Percentiles rank a stretch among this genome's conserved stretches.
Conservation (phyloP, 2,113 vertebrate genomes). For the Malurus melanocephalus region DNA sequence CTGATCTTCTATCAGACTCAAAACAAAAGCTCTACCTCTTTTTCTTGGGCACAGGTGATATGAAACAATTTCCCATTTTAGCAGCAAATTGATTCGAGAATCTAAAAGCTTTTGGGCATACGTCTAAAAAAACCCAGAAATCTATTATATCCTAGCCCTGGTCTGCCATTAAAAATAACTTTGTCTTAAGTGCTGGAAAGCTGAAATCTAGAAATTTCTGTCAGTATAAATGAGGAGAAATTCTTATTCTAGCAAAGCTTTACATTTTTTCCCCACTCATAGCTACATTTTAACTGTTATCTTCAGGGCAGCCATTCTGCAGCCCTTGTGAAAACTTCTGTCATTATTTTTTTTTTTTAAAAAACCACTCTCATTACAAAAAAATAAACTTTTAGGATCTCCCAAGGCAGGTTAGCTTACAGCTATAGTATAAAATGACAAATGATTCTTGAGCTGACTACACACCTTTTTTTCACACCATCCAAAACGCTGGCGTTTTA, state of each 20-base stretch:
- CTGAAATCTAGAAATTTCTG: slow-evolving; percentile 17
- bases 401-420: neutral
- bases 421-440: neutral
- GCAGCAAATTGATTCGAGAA: slow-evolving; percentile 63
- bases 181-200: slow-evolving; percentile 50
- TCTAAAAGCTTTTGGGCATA: slow-evolving; percentile 67
- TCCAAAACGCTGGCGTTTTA: slow-evolving; percentile 8
- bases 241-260: slow-evolving; percentile 20
- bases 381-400: neutral
- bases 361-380: neutral
- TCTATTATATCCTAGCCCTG: slow-evolving; percentile 34
- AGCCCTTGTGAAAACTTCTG: slow-evolving; percentile 5
- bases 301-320: neutral
- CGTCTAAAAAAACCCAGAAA: slow-evolving; percentile 65
- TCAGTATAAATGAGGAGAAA: slow-evolving; percentile 30
- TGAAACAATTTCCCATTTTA: slow-evolving; percentile 46
- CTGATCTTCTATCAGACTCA: neutral
- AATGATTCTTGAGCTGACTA: neutral
- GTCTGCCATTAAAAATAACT: slow-evolving; percentile 68
- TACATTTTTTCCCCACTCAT: neutral
- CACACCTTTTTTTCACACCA: neutral
- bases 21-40: slow-evolving; percentile 52
- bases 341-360: slow-evolving; percentile 16
- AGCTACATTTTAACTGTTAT: neutral
- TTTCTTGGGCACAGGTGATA: slow-evolving; percentile 41